Evolutionary conservation across 2,888 invertebrate species (phyloP), one percentile per base, ranked within the genome.

Genomic region (Leptopilina drosophilae): DNA sequence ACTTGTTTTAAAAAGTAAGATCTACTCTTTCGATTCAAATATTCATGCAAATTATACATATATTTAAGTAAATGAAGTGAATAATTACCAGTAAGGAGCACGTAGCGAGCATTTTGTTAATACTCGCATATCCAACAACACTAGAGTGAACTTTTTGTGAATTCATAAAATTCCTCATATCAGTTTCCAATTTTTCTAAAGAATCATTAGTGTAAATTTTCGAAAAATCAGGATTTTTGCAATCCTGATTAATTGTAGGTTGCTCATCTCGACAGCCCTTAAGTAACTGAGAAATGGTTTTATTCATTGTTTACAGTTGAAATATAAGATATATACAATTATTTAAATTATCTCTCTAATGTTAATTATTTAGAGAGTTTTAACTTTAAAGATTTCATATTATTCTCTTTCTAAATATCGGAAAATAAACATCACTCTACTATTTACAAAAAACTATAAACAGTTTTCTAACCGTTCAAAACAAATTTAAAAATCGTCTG

Each of bases 41-140:
- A 49, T 49, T 49, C 12, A 49, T 49, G 11, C 64, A 69, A 64
- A 77, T 76, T 26, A 56, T 64, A 64, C 69, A 75, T 78, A 33
- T 4, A 33, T 15, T 11, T 64, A 46, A 76, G 33, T 49, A 49
- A 40, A 49, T 49, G 77, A 77, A 76, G 33, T 49, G 11, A 40
- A 49, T 49, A 78, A 77, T 82, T 40, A 82, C 79, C 33, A 78
- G 77, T 5, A 83, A 76, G 5, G 59, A 80, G 4, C 64, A 33
- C 2, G 69, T n/a, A 3, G 89, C 91, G 20, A 89, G 66, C 84
- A 89, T 87, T 83, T 88, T 90, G 77, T 85, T 87, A 1, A 88
- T 81, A 78, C 81, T 86, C 4, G 86, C 64, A 78, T 87, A 87
- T 79, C 89, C 89, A 5, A 89, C 80, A 33, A 86, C 85, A 14